Conservation (phyloP, 35 echinoderm and acorn worm species). For the Eucidaris tribuloides region DNA sequence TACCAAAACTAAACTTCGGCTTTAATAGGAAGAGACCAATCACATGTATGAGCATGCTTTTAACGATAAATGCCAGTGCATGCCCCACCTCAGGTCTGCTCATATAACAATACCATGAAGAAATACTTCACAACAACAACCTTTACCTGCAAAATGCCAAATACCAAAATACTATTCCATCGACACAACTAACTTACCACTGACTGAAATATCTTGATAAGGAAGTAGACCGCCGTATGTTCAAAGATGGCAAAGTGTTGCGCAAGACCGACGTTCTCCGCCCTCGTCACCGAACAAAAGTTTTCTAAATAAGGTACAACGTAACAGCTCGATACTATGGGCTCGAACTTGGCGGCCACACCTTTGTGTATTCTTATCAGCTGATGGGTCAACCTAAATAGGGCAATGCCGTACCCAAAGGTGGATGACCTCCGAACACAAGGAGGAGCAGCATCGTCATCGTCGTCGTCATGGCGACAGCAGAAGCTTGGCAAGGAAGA, state of each 20-base stretch:
- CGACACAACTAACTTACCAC: too few species aligned
- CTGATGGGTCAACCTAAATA: constrained; percentile 65
- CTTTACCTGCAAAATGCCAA: too few species aligned
- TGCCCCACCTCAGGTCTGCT: too few species aligned
- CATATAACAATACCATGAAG: too few species aligned
- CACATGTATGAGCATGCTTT: too few species aligned
- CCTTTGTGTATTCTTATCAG: constrained; percentile 76
- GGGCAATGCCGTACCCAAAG: constrained; percentile 53
- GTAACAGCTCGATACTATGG: constrained; percentile 69
- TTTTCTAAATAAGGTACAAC: constrained; percentile 66
- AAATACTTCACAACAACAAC: too few species aligned
- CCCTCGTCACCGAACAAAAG: constrained; percentile 10
- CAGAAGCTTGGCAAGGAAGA: constrained; percentile 75
- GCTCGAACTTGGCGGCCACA: constrained; percentile 75
- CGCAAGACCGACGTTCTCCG: neutral
- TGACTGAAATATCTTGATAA: constrained; percentile 69
- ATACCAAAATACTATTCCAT: too few species aligned
- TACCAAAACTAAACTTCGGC: too few species aligned
- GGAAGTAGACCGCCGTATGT: constrained; percentile 62
- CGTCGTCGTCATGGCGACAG: constrained; percentile 60
- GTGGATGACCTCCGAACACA: constrained; percentile 57
- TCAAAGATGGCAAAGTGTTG: constrained; percentile 70
- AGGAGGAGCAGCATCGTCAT: constrained; percentile 32
- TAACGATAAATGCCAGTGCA: too few species aligned
- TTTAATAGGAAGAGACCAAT: too few species aligned